Percentiles rank a stretch among this genome's conserved stretches.
These are phyloP conservation scores for Heteropelma amictum DNA, from an alignment of 2,888 invertebrate species.

Conservation along the genomic window DNA sequence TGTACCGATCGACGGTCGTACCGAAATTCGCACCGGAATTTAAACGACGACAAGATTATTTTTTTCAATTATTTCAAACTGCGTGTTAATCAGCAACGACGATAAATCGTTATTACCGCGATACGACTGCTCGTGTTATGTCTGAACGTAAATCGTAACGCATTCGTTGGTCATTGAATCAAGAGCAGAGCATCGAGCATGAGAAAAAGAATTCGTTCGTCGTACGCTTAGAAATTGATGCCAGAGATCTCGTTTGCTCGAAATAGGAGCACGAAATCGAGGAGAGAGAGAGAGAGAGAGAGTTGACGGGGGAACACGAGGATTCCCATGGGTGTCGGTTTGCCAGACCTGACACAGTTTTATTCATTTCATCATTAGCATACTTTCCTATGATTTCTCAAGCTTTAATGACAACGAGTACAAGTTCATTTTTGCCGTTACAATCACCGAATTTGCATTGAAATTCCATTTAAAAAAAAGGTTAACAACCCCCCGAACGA, in stretches of 20 bases:
- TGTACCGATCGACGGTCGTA: neutral
- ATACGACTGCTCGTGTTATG: no score
- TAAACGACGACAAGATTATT: no score
- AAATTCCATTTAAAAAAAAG: no score
- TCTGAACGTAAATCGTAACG: no score
- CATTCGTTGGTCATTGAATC: slow-evolving; percentile 24
- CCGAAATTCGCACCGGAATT: no score
- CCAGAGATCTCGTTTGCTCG: neutral
- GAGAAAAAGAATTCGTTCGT: neutral
- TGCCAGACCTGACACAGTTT: slow-evolving; percentile 24
- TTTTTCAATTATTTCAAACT: no score
- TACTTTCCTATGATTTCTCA: neutral
- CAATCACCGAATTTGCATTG: no score
- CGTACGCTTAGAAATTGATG: slow-evolving; percentile 23
- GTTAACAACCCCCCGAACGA: no score
- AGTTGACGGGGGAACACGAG: neutral
- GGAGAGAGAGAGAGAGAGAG: neutral
- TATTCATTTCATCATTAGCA: neutral
- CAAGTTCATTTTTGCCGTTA: neutral
- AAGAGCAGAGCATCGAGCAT: neutral
- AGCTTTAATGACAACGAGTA: neutral
- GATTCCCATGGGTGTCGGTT: slow-evolving; percentile 66
- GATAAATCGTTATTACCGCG: no score
- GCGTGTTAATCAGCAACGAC: no score
- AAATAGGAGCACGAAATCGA: neutral